Base-by-base conservation (phyloP, 2,888 invertebrate species). In the Drosophila suboccidentalis region DNA sequence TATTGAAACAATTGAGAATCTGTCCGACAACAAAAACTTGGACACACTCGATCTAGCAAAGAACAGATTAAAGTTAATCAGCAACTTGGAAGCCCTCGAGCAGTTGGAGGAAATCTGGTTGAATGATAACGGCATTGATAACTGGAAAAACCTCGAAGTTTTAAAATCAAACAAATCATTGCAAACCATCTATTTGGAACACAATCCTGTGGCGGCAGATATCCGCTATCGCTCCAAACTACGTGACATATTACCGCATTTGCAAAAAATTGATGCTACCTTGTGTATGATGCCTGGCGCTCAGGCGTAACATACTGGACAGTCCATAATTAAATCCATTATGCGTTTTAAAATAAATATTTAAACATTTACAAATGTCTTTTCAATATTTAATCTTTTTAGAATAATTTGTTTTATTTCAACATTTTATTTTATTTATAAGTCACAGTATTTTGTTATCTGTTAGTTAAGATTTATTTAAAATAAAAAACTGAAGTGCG, bases 261-360 rank as follows among this genome's bases (percentile, higher is more conserved):
- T 99, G 32, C 94, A 95, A 67, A 99, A 99, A 93, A 97, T 99
- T 82, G 99, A 99, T 94, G 99, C 99, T 9, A 99, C 98, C 9
- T 93, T 98, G 87, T 98, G 97, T 67, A 68, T 72, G 19, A 34
- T 87, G 60, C 87, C 84, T 6, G 89, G 90, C 8, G 1, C 64
- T 13, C 59, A 60, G 6, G 47, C 75, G 63, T 75, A 78, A 75
- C n/a, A 9, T 22, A 13, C 26, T 47, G 49, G 41, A 39, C 15
- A 19, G n/a, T 32, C 11, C 17, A 17, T 15, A n/a, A 19, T 43
- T 13, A 32, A 32, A 41, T 11, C 9, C 39, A 19, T 29, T 8
- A 32, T 50, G 68, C 47, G 54, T 55, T 43, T 38, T 8, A 15
- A 57, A 65, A 71, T 51, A 59, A 58, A 65, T 55, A 73, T 51